Evolutionary conservation across 2,888 invertebrate genomes (phyloP).

Genomic region (Folsomia candida): DNA sequence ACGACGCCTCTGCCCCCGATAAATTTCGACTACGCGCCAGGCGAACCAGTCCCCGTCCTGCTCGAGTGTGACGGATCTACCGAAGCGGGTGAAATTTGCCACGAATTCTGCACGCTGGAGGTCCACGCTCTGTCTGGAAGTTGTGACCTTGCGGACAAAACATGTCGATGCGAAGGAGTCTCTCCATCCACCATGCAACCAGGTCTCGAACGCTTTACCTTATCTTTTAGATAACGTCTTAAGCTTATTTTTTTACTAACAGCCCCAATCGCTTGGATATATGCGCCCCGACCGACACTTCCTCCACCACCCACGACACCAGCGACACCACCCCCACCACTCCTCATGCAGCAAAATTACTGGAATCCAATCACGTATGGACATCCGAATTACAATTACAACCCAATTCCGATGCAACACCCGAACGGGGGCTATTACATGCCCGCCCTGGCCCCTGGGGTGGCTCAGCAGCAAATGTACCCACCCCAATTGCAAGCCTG

Average conservation of each 20-base stretch:
- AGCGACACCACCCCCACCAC: not conserved
- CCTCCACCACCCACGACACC: slow-evolving; percentile 9
- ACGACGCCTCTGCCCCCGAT: slow-evolving; percentile 8
- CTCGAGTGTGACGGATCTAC: slow-evolving; percentile 40
- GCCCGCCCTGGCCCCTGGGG: slow-evolving; percentile 3
- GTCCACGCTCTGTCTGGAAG: slow-evolving; percentile 32
- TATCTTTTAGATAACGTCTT: not conserved
- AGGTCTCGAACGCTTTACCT: slow-evolving; percentile 19
- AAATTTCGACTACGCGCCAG: not conserved
- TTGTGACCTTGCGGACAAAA: slow-evolving; percentile 33
- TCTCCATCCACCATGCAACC: slow-evolving; percentile 35
- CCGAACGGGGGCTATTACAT: not conserved
- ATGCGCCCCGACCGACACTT: slow-evolving; percentile 25
- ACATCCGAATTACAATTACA: not conserved
- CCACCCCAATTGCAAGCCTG: not conserved
- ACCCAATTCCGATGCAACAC: slow-evolving; percentile 6
- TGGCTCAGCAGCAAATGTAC: slow-evolving; percentile 7
- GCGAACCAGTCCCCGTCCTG: slow-evolving; percentile 15
- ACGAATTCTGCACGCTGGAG: slow-evolving; percentile 37
- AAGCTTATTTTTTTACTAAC: not conserved
- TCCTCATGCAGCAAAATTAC: not conserved
- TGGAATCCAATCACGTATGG: not conserved
- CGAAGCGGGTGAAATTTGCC: slow-evolving; percentile 30
- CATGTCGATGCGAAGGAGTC: slow-evolving; percentile 41
- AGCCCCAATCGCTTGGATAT: slow-evolving; percentile 36